Evolutionary conservation across 2,113 vertebrate genomes (phyloP).

Genomic region (Salvelinus fontinalis): DNA sequence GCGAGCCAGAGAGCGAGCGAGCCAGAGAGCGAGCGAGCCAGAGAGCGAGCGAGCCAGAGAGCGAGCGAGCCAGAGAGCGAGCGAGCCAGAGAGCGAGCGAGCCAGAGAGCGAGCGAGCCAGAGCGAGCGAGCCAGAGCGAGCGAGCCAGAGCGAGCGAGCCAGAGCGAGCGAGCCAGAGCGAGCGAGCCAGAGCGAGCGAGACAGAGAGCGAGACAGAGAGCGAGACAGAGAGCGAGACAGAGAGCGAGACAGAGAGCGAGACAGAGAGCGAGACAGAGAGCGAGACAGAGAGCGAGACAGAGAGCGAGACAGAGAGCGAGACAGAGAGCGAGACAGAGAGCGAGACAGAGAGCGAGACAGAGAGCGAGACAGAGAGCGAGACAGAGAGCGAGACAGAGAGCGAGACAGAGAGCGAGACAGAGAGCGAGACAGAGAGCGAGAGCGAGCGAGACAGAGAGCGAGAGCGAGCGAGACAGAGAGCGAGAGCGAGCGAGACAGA

Average conservation of each 20-base stretch:
- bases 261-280: no score
- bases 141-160: not conserved
- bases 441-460: not conserved
- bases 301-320: slow-evolving; percentile 3
- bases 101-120: not conserved
- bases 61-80: no score
- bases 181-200: not conserved
- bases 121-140: no score
- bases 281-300: slow-evolving; percentile 8
- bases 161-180: slow-evolving; percentile 23
- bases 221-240: not conserved
- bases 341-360: no score
- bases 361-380: not conserved
- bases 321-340: no score
- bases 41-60: slow-evolving; percentile 5
- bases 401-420: no score
- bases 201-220: slow-evolving; percentile 16
- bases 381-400: slow-evolving; percentile 10
- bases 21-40: not conserved
- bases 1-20: no score
- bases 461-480: slow-evolving; percentile 11
- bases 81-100: no score
- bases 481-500: not conserved
- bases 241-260: no score
- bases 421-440: no score